Evolutionary conservation across 2,888 invertebrate genomes (phyloP).

Genomic region (Paralinhomoeus sp.): DNA sequence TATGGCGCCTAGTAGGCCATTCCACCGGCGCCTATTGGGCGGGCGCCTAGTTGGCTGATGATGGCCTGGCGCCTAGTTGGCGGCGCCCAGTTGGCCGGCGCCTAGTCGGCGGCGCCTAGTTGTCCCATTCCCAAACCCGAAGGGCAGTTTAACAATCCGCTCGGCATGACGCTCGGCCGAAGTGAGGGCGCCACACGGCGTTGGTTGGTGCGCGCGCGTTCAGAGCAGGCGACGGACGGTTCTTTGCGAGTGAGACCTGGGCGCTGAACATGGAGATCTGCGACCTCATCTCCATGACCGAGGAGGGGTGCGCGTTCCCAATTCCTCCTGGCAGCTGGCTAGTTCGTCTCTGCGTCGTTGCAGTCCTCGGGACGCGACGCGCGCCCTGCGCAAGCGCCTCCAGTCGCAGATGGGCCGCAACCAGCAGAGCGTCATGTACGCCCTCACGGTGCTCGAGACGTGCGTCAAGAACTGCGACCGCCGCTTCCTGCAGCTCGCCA

Average conservation of each 20-base stretch:
- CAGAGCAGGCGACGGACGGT: constrained; percentile 91
- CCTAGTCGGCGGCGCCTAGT: too few species aligned
- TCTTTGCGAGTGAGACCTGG: constrained; percentile 89
- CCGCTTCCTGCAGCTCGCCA: constrained; percentile 65
- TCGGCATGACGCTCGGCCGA: constrained; percentile 17
- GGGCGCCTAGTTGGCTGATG: too few species aligned
- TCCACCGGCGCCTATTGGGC: too few species aligned
- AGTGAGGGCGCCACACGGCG: too few species aligned
- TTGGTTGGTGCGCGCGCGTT: constrained; percentile 17
- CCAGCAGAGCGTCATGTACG: constrained; percentile 82
- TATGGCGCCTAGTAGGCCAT: too few species aligned
- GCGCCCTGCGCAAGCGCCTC: constrained; percentile 73
- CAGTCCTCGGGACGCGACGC: constrained; percentile 70
- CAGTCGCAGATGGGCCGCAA: constrained; percentile 84
- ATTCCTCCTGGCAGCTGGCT: neutral
- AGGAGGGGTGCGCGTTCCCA: constrained; percentile 45
- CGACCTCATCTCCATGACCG: constrained; percentile 80
- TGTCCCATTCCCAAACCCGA: too few species aligned
- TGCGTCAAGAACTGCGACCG: constrained; percentile 95
- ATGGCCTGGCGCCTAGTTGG: too few species aligned
- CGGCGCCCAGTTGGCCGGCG: too few species aligned
- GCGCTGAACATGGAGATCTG: constrained; percentile 96
- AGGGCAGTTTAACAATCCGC: too few species aligned
- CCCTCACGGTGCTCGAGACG: constrained; percentile 73
- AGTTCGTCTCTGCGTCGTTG: neutral